A percentile compares a stretch with the other conserved stretches of the same genome.
Conservation (phyloP, 23 tunicate genomes). For the Aplidium turbinatum region DNA sequence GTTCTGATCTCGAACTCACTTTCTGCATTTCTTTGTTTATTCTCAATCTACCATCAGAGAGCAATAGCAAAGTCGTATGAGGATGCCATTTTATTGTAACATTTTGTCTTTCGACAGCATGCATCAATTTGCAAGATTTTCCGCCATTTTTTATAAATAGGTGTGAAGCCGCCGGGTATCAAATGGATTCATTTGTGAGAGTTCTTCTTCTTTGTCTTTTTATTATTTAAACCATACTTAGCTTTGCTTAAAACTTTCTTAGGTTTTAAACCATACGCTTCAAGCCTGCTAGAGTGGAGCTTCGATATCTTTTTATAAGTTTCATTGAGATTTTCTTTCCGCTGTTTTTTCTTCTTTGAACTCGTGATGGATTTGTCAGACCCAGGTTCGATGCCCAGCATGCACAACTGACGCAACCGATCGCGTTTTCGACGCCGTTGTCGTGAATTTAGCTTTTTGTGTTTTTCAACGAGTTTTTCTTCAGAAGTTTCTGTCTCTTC, state of each 20-base stretch:
- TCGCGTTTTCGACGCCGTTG: slow-evolving; percentile 64
- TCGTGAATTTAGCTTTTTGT: slow-evolving; percentile 52
- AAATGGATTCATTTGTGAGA: too few species aligned
- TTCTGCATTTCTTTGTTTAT: too few species aligned
- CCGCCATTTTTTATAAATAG: too few species aligned
- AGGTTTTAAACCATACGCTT: slow-evolving; percentile 80
- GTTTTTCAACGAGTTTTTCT: neutral
- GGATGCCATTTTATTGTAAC: too few species aligned
- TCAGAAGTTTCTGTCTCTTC: neutral
- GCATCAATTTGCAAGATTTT: too few species aligned
- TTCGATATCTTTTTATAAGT: slow-evolving; percentile 33
- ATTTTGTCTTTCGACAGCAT: too few species aligned
- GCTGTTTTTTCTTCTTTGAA: neutral
- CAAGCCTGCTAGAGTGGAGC: slow-evolving; percentile 40
- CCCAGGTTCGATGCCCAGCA: neutral
- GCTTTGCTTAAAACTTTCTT: slow-evolving; percentile 59
- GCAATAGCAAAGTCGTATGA: too few species aligned
- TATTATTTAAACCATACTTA: slow-evolving; percentile 26
- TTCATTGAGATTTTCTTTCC: slow-evolving; percentile 1
- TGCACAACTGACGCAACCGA: slow-evolving; percentile 21
- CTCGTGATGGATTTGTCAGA: neutral
- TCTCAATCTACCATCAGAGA: too few species aligned
- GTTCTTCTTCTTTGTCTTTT: too few species aligned
- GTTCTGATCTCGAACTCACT: too few species aligned
- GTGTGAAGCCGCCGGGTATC: too few species aligned